Percentiles rank a stretch among this genome's conserved stretches.
Conservation (phyloP, 2,797 vertebrate species). For the Acanthopagrus latus region DNA sequence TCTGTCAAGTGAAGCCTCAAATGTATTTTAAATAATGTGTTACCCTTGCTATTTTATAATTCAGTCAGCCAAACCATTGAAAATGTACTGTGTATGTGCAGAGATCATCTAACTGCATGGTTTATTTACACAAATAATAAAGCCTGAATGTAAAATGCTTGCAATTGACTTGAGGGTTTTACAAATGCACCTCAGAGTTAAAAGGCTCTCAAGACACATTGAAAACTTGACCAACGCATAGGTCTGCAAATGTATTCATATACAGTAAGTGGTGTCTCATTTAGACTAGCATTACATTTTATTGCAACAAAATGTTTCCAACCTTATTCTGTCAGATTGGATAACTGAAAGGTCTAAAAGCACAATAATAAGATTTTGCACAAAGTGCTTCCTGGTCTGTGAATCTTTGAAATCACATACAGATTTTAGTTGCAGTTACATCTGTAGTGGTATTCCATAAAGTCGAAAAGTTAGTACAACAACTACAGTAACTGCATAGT, state of each 20-base stretch:
- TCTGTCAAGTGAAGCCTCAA: slow-evolving; percentile 10
- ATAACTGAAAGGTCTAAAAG: slow-evolving; percentile 3
- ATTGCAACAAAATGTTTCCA: slow-evolving; percentile 6
- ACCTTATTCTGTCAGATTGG: not conserved
- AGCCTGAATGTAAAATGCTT: not conserved
- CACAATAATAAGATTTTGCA: slow-evolving; percentile 5
- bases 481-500: not conserved
- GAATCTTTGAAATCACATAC: not conserved
- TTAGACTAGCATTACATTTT: slow-evolving; percentile 3
- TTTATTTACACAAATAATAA: not conserved
- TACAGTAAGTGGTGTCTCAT: slow-evolving; percentile 4
- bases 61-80: not conserved
- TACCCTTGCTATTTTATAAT: not conserved
- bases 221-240: not conserved
- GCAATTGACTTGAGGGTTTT: not conserved
- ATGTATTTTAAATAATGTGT: slow-evolving; percentile 10
- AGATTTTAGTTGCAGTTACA: not conserved
- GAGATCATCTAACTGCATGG: not conserved
- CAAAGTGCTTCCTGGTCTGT: not conserved
- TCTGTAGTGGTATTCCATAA: not conserved
- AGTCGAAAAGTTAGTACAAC: not conserved
- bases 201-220: not conserved
- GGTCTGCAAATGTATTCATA: slow-evolving; percentile 10
- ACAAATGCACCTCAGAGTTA: not conserved
- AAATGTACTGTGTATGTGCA: not conserved